Conservation (phyloP, 2,888 invertebrate genomes). For the Lymantria dispar region DNA sequence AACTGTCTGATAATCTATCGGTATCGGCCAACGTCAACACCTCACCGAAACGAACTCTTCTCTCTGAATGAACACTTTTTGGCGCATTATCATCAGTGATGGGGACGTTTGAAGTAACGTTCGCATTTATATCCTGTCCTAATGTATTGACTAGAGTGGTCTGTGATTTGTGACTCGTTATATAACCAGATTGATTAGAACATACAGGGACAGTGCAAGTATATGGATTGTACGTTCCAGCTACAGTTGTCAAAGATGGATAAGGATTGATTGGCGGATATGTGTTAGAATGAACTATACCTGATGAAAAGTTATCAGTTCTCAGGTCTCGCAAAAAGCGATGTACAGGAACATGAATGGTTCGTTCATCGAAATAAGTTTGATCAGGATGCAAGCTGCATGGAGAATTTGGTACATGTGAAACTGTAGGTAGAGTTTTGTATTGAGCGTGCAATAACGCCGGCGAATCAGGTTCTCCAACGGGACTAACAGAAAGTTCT, state of each 20-base stretch:
- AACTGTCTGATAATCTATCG: slow-evolving; percentile 63
- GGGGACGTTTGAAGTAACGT: slow-evolving; percentile 54
- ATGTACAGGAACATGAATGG: slow-evolving; percentile 45
- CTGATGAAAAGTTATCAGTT: slow-evolving; percentile 51
- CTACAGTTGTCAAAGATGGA: slow-evolving; percentile 74
- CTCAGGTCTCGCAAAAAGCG: slow-evolving; percentile 64
- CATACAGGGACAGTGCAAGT: slow-evolving; percentile 64
- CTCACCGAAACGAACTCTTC: slow-evolving; percentile 77
- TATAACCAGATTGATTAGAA: slow-evolving; percentile 47
- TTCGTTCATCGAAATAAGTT: slow-evolving; percentile 49
- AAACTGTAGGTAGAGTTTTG: slow-evolving; percentile 67
- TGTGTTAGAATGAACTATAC: slow-evolving; percentile 71
- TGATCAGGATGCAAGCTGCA: slow-evolving; percentile 71
- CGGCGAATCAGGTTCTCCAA: slow-evolving; percentile 60
- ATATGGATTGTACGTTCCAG: slow-evolving; percentile 74
- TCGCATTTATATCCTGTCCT: slow-evolving; percentile 66
- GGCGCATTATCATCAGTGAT: slow-evolving; percentile 50
- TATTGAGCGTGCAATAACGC: slow-evolving; percentile 74
- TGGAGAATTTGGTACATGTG: slow-evolving; percentile 74
- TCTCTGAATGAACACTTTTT: slow-evolving; percentile 72
- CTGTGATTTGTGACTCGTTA: slow-evolving; percentile 45
- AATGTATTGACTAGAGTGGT: slow-evolving; percentile 52
- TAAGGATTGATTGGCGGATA: slow-evolving; percentile 75
- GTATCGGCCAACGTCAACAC: slow-evolving; percentile 67
- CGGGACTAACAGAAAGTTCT: slow-evolving; percentile 64